Evolutionary conservation across 2,888 invertebrate genomes (phyloP), one percentile per base, ranked within the genome.

Genomic region (Hylaea fasciaria): DNA sequence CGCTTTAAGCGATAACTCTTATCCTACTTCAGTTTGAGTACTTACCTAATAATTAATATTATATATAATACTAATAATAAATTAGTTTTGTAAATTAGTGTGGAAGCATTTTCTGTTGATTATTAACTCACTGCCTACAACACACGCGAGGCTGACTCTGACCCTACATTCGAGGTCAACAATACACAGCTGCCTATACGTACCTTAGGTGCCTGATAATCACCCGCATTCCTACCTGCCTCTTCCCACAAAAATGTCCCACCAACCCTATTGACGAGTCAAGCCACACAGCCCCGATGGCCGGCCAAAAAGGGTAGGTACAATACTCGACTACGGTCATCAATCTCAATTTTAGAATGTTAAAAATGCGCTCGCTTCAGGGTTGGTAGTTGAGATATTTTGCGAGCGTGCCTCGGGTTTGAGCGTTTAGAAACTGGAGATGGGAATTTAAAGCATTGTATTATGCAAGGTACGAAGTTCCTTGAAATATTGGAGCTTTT

Each of bases 311-410:
- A 57, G 51, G 53, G 46, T 32, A 32, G 3, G 9, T 32, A 10
- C 5, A n/a, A 49, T 45, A 57, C 47, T 22, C 17, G 22, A 28
- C 48, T 55, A 54, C 54, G 58, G 58, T 58, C 66, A 66, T 69
- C 66, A 68, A 66, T 69, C 64, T 62, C 58, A 62, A 69, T 64
- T 64, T 64, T 57, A 58, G 53, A 46, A 48, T 57, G 55, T 68
- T 53, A 57, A 65, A 62, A 62, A 62, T 43, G 45, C 43, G 54
- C 35, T n/a, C 54, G 50, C 39, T 59, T 51, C 57, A 57, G 52
- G 58, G 52, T 62, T 55, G 47, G 44, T 46, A 60, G 55, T 57
- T 63, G 43, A 66, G 63, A 70, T 64, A 66, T 65, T 68, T 61
- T 55, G 45, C 14, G 55, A 14, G 37, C 65, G 68, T 68, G 64